A percentile compares a stretch with the other conserved stretches of the same genome.
Conservation (phyloP, 2,888 invertebrate species). For the Drosophila trichaetosa region DNA sequence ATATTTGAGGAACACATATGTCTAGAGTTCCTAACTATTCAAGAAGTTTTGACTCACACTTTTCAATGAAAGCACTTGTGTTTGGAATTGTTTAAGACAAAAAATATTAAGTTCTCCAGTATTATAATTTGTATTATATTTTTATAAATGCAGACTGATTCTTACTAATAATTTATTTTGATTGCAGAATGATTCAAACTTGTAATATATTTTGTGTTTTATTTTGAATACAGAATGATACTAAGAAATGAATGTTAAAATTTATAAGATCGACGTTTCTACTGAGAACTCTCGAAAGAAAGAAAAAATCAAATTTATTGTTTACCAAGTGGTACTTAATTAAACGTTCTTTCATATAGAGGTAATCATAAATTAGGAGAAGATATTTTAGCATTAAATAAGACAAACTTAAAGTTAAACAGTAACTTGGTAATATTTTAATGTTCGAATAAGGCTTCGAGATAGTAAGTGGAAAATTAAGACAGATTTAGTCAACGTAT, state of each 20-base stretch:
- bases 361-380: not conserved
- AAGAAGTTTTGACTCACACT: not conserved
- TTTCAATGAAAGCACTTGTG: not conserved
- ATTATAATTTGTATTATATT: not conserved
- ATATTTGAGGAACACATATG: not conserved
- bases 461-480: not conserved
- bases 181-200: not conserved
- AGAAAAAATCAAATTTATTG: not conserved
- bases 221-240: not conserved
- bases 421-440: not conserved
- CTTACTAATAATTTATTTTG: not conserved
- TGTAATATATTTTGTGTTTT: not conserved
- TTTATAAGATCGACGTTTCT: not conserved
- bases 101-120: too few relatives aligned
- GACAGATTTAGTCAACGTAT: not conserved
- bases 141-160: not conserved
- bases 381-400: not conserved
- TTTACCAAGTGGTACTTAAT: not conserved
- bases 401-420: not conserved
- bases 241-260: not conserved
- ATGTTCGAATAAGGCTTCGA: not conserved
- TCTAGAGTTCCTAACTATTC: not conserved
- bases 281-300: not conserved
- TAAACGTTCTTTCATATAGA: not conserved
- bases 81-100: not conserved